Conservation (phyloP, 2,888 invertebrate genomes). For the Nematopogon swammerdamellus region DNA sequence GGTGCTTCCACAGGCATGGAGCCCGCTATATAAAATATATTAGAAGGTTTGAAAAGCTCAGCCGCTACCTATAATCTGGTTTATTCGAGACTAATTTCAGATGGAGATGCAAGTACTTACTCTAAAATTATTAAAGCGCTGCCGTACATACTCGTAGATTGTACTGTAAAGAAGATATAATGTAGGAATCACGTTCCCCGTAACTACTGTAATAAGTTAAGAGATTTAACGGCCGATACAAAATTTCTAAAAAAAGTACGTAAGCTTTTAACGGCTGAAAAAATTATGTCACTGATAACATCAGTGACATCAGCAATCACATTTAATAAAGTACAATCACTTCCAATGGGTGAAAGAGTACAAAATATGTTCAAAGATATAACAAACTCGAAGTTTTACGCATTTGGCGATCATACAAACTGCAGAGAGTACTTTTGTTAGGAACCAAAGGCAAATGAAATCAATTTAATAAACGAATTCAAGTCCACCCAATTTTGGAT, state of each 20-base stretch:
- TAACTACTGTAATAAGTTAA: slow-evolving; percentile 10
- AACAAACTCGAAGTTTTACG: neutral
- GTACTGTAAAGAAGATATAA: slow-evolving; percentile 13
- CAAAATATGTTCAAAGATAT: slow-evolving; percentile 1
- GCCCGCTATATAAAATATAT: slow-evolving; percentile 6
- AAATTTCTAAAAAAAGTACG: slow-evolving; percentile 6
- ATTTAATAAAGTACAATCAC: slow-evolving; percentile 1
- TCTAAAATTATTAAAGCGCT: slow-evolving; percentile 8
- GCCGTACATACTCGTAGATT: slow-evolving; percentile 8
- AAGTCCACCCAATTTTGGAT: neutral
- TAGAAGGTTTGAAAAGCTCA: slow-evolving; percentile 12
- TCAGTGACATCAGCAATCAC: slow-evolving; percentile 4
- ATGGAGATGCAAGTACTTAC: slow-evolving; percentile 9
- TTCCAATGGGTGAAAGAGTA: slow-evolving; percentile 1
- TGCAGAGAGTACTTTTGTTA: slow-evolving; percentile 4
- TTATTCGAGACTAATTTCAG: slow-evolving; percentile 9
- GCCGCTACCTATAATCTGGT: slow-evolving; percentile 10
- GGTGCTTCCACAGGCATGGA: slow-evolving; percentile 10
- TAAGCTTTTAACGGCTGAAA: slow-evolving; percentile 5
- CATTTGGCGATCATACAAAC: slow-evolving; percentile 1
- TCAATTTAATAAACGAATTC: slow-evolving; percentile 4
- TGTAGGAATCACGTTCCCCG: slow-evolving; percentile 13
- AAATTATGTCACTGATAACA: slow-evolving; percentile 6
- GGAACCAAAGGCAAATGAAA: neutral
- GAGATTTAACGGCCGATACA: slow-evolving; percentile 5